These are phyloP conservation scores for Peribatodes rhomboidaria DNA, from an alignment of 2,888 invertebrate species.

Conservation along the genomic window DNA sequence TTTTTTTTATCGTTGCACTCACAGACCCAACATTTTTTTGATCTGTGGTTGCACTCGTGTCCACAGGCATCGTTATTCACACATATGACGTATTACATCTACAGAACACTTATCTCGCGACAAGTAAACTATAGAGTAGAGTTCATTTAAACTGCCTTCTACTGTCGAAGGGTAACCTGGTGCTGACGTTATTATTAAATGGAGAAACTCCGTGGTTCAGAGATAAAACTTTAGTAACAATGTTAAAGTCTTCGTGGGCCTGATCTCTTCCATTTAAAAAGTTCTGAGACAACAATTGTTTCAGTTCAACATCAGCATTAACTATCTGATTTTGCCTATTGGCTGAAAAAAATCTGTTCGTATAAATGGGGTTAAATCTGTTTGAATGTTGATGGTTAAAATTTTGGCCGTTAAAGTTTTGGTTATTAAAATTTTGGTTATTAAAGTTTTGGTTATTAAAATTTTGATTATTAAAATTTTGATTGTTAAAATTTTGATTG, in stretches of 20 bases:
- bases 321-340: constrained; percentile 71
- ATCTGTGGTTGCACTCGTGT: constrained; percentile 7
- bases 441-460: constrained; percentile 61
- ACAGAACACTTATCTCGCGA: constrained; percentile 27
- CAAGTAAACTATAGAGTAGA: constrained; percentile 24
- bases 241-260: constrained; percentile 91
- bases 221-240: constrained; percentile 93
- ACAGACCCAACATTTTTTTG: too few species aligned
- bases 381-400: constrained; percentile 60
- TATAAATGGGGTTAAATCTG: constrained; percentile 65
- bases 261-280: constrained; percentile 88
- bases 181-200: constrained; percentile 73
- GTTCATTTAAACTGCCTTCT: constrained; percentile 65
- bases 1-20: constrained; percentile 1
- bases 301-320: constrained; percentile 86
- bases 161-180: constrained; percentile 77
- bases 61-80: constrained; percentile 2
- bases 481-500: constrained; percentile 67
- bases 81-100: constrained; percentile 26
- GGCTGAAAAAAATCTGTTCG: constrained; percentile 68
- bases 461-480: constrained; percentile 11
- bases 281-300: constrained; percentile 88
- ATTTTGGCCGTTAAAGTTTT: constrained; percentile 56
- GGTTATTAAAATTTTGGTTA: constrained; percentile 26
- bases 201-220: constrained; percentile 90